Evolutionary conservation across 2,888 invertebrate species (phyloP).

Genomic region (Leucophenga maculata): DNA sequence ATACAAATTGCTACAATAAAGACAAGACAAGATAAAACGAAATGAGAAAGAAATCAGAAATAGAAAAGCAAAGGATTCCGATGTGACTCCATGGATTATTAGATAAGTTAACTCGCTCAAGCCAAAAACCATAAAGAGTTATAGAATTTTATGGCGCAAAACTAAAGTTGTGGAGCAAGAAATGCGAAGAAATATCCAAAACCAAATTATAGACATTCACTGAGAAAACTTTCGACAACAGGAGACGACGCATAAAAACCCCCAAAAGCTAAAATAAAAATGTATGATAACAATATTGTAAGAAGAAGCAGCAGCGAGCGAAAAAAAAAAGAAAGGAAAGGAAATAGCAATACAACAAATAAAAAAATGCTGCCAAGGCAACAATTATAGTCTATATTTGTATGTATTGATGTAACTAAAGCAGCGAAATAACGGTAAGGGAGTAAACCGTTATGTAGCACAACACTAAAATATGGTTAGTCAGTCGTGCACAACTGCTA

Average conservation of each 20-base stretch:
- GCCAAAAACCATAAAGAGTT: constrained; percentile 25
- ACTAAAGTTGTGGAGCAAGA: constrained; percentile 42
- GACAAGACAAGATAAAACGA: too few species aligned
- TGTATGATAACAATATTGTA: neutral
- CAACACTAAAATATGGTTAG: neutral
- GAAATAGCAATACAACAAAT: constrained; percentile 34
- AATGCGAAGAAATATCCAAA: constrained; percentile 36
- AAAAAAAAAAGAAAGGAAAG: constrained; percentile 21
- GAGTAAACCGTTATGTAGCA: neutral
- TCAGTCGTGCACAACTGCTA: neutral
- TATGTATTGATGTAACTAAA: neutral
- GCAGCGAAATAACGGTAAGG: constrained; percentile 20
- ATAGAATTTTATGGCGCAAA: constrained; percentile 42
- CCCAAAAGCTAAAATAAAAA: neutral
- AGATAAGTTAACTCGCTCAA: constrained; percentile 44
- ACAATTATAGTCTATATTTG: constrained; percentile 20
- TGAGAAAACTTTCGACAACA: constrained; percentile 11
- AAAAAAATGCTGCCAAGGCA: constrained; percentile 42
- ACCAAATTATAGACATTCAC: constrained; percentile 17
- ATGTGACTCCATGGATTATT: constrained; percentile 40
- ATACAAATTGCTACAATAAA: constrained; percentile 10
- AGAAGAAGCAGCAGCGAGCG: neutral
- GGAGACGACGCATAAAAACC: constrained; percentile 16
- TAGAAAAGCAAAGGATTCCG: neutral
- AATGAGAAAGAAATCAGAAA: neutral